Evolutionary conservation across 2,888 invertebrate genomes (phyloP).

Genomic region (Cremastinae sp.): DNA sequence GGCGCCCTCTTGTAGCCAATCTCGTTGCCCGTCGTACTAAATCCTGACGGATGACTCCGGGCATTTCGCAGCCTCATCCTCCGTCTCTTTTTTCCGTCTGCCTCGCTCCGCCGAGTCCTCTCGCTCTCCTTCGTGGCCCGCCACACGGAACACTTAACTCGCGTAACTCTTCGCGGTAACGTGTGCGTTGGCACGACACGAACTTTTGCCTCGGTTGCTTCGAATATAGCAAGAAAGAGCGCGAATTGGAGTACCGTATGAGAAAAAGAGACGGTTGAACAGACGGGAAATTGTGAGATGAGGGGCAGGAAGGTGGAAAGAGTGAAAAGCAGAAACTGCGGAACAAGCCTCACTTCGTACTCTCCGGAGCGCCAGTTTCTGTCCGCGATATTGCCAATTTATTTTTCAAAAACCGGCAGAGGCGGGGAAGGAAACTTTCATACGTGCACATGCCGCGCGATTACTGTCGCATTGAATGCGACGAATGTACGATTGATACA

Average conservation of each 20-base stretch:
- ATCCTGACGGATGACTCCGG: conserved; percentile 68
- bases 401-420: conserved; percentile 24
- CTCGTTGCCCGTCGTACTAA: conserved; percentile 69
- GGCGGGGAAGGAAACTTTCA: conserved; percentile 32
- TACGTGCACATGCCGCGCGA: conserved; percentile 27
- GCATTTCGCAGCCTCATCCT: conserved; percentile 36
- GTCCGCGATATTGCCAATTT: conserved; percentile 58
- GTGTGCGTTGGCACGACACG: conserved; percentile 60
- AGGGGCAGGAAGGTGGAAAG: conserved; percentile 16
- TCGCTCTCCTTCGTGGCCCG: conserved; percentile 37
- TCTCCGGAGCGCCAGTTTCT: conserved; percentile 22
- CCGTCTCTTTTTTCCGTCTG: conserved; percentile 9
- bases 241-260: background rate
- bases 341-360: conserved; percentile 46
- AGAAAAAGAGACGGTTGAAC: conserved; percentile 22
- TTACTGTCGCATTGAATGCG: conserved; percentile 11
- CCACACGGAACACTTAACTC: conserved; percentile 62
- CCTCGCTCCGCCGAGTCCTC: conserved; percentile 16
- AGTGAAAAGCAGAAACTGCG: conserved; percentile 35
- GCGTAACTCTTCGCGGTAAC: conserved; percentile 55
- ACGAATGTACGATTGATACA: conserved; percentile 19
- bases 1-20: conserved; percentile 64
- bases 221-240: background rate
- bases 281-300: background rate
- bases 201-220: conserved; percentile 51